A percentile compares a stretch with the other conserved stretches of the same genome.
Conservation (phyloP, 2,888 invertebrate species). For the Cacoxenus indagator region DNA sequence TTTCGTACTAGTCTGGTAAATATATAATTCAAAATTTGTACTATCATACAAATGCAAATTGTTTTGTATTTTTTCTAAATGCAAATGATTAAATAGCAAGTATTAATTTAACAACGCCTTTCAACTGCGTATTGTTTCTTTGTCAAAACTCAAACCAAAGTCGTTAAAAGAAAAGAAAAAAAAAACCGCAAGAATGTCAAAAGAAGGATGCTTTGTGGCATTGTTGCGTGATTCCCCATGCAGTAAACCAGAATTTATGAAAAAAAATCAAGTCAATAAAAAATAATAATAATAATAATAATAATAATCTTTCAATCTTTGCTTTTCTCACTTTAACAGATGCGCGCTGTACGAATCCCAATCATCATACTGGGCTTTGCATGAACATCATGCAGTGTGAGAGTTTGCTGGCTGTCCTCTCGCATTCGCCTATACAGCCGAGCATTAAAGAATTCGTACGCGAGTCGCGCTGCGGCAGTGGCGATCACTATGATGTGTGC, state of each 20-base stretch:
- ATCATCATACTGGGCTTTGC: conserved; percentile 60
- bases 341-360: conserved; percentile 73
- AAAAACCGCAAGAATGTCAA: conserved; percentile 44
- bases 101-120: too few relatives aligned
- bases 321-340: conserved; percentile 37
- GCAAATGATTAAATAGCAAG: too few relatives aligned
- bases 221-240: conserved; percentile 6
- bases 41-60: too few relatives aligned
- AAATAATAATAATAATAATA: conserved; percentile 34
- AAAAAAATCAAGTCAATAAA: conserved; percentile 32
- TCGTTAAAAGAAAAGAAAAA: not conserved
- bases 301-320: conserved; percentile 14
- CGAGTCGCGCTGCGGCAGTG: conserved; percentile 58
- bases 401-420: conserved; percentile 52
- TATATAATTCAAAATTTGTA: too few relatives aligned
- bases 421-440: conserved; percentile 45
- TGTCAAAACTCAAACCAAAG: not conserved
- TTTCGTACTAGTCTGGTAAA: too few relatives aligned
- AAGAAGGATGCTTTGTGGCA: not conserved
- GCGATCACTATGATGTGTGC: conserved; percentile 59
- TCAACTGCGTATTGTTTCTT: not conserved
- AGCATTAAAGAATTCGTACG: conserved; percentile 55
- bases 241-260: conserved; percentile 17
- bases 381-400: conserved; percentile 65
- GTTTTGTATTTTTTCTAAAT: too few relatives aligned